Conservation (phyloP, 2,888 invertebrate species). For the Allolobophora icterica region DNA sequence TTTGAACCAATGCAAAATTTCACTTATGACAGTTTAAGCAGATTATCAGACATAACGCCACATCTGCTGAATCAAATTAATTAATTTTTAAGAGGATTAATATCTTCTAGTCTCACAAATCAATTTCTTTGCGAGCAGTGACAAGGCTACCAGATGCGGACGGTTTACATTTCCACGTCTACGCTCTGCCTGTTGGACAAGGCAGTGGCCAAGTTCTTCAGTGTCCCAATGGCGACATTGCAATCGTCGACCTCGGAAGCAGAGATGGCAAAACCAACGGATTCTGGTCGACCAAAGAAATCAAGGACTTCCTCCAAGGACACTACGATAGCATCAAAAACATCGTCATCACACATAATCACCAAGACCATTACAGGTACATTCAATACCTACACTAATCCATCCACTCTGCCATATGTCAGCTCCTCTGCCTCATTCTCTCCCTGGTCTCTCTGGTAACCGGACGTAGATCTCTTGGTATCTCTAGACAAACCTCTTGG, state of each 20-base stretch:
- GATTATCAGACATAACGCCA: no score
- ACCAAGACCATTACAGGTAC: slow-evolving; percentile 45
- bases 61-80: no score
- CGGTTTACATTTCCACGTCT: slow-evolving; percentile 43
- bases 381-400: background rate
- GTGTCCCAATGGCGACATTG: slow-evolving; percentile 44
- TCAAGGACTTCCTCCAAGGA: slow-evolving; percentile 35
- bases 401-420: no score
- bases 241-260: slow-evolving; percentile 44
- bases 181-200: slow-evolving; percentile 46
- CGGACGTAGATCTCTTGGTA: no score
- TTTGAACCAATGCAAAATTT: no score
- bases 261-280: slow-evolving; percentile 30
- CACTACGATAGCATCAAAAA: slow-evolving; percentile 38
- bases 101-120: no score
- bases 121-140: no score
- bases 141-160: slow-evolving; percentile 36
- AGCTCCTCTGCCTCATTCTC: no score
- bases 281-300: slow-evolving; percentile 40
- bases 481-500: no score
- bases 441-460: no score
- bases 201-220: slow-evolving; percentile 46
- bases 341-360: slow-evolving; percentile 46
- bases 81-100: no score
- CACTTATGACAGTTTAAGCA: no score